Evolutionary conservation across 2,113 vertebrate genomes (phyloP), one percentile per base, ranked within the genome.

Genomic region (Sporophila hypoxantha): DNA sequence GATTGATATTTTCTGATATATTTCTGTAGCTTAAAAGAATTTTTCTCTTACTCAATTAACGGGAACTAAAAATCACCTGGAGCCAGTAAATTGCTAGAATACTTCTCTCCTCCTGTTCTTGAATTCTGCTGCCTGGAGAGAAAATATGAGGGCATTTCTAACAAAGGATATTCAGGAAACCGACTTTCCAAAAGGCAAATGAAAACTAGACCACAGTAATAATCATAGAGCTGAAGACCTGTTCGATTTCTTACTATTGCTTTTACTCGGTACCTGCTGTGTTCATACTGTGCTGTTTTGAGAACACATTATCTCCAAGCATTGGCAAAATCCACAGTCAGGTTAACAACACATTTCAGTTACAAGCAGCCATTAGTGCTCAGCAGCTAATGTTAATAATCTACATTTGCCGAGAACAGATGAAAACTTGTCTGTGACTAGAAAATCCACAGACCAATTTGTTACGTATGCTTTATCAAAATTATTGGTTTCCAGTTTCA

Each of bases 231-330:
- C 94, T 96, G 96, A 96, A 96, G 60, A 32, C 73, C 44, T 88
- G 90, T 93, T 97, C 96, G 95, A 94, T 96, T 95, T 96, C 96
- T 97, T 97, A 95, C 96, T 96, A 96, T 93, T 97, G 94, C 92
- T 95, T 97, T 97, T 96, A 95, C 76, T 96, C 95, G 88, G 69
- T 69, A 84, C 94, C 93, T 19, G 17, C 94, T 97, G 94, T 90
- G 95, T 82, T 96, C 93, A 71, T 86, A 93, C 93, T 87, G 93
- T 94, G 93, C 32, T 20, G 12, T 82, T 96, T 87, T 70, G 83
- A 95, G 91, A 95, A 93, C 81, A 84, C 78, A 96, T 96, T 97
- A 93, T 75, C 82, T 97, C 52, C 82, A 93, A 95, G 88, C 73
- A 74, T 34, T 76, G 56, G 68, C 81, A 82, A 69, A 94, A 95